These are phyloP conservation scores for Zaprionus inermis DNA, from an alignment of 1,140 invertebrate genomes.

Conservation along the genomic window DNA sequence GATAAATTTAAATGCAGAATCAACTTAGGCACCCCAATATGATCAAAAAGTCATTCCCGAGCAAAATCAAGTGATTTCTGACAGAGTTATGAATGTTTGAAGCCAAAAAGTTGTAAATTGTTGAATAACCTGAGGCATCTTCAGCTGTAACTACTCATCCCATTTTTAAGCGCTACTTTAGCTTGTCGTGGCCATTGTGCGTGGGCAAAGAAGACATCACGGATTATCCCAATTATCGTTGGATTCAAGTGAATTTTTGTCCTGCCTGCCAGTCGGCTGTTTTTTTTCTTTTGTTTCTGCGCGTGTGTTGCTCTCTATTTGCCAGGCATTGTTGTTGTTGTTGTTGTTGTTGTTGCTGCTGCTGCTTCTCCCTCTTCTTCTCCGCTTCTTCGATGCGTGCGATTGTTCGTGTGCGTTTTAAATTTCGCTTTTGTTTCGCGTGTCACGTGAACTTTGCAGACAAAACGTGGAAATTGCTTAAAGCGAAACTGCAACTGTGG, in stretches of 20 bases:
- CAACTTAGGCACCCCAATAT: too few relatives aligned
- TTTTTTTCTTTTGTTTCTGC: slow-evolving; percentile 16
- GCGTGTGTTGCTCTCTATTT: slow-evolving; percentile 5
- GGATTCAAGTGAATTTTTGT: slow-evolving; percentile 44
- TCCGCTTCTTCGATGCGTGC: background rate
- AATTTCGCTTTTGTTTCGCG: slow-evolving; percentile 40
- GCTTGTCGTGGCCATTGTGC: slow-evolving; percentile 26
- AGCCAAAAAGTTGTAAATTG: too few relatives aligned
- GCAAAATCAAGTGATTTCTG: too few relatives aligned
- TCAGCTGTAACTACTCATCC: background rate
- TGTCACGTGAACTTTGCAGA: slow-evolving; percentile 31
- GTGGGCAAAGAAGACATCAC: slow-evolving; percentile 49
- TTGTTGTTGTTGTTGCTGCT: background rate
- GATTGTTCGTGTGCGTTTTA: slow-evolving; percentile 28
- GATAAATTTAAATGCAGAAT: too few relatives aligned
- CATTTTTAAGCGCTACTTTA: slow-evolving; percentile 3
- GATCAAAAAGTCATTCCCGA: too few relatives aligned
- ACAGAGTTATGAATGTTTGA: too few relatives aligned
- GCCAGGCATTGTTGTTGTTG: background rate
- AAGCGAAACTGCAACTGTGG: slow-evolving; percentile 10
- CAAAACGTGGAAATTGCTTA: slow-evolving; percentile 38
- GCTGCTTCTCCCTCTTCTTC: background rate
- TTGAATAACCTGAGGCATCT: too few relatives aligned
- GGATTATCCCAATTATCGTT: slow-evolving; percentile 59
- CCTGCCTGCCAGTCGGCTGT: slow-evolving; percentile 14